Percentiles rank a stretch among this genome's conserved stretches.
These are phyloP conservation scores for Puntigrus tetrazona DNA, from an alignment of 2,113 vertebrate genomes.

Conservation along the genomic window DNA sequence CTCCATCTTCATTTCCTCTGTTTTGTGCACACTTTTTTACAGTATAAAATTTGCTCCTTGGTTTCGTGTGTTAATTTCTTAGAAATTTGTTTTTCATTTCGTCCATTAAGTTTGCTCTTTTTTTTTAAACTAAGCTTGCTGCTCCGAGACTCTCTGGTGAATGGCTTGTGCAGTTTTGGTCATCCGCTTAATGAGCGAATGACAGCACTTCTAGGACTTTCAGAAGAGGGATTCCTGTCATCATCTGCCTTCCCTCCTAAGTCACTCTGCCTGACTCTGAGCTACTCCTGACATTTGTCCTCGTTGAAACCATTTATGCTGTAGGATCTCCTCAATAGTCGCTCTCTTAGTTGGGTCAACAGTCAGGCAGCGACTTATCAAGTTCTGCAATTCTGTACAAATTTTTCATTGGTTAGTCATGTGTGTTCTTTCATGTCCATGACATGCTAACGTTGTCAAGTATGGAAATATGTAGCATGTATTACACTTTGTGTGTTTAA, in stretches of 20 bases:
- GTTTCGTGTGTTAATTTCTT: too few species aligned
- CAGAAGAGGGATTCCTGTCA: neutral
- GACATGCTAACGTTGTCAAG: neutral
- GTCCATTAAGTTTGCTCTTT: neutral
- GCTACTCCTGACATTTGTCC: neutral
- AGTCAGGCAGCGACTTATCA: neutral
- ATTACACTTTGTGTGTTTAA: neutral
- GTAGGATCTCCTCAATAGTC: neutral
- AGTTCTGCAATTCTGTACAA: neutral
- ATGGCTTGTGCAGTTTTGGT: neutral
- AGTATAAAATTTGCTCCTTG: too few species aligned
- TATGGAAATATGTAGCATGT: neutral
- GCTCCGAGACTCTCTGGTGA: neutral
- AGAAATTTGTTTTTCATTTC: neutral
- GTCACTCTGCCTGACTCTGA: neutral
- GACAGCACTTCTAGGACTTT: neutral
- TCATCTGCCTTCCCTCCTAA: neutral
- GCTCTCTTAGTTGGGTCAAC: neutral
- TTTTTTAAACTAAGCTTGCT: neutral
- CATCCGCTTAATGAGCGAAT: neutral
- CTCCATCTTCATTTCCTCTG: too few species aligned
- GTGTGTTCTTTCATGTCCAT: neutral
- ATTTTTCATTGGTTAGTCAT: neutral
- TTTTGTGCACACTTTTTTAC: too few species aligned
- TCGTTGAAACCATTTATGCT: slow-evolving; percentile 13